Conservation (phyloP, 2,113 vertebrate genomes). For the Anthoscopus minutus region DNA sequence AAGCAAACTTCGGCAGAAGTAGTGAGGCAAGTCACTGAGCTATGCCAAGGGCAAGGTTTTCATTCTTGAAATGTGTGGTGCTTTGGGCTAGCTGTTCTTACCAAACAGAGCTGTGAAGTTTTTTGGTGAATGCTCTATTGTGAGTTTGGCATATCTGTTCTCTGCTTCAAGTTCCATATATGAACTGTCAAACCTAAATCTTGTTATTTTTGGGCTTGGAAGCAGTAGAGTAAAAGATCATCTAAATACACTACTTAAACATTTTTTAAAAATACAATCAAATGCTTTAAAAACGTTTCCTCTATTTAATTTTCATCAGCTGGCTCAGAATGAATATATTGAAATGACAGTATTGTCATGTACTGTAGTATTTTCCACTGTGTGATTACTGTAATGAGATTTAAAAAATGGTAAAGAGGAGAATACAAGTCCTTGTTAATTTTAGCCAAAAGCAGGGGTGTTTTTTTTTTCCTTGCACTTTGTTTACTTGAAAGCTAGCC, state of each 20-base stretch:
- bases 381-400: background rate
- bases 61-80: background rate
- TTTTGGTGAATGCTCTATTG: background rate
- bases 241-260: background rate
- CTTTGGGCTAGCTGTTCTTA: background rate
- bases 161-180: background rate
- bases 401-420: background rate
- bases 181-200: background rate
- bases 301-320: background rate
- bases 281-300: background rate
- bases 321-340: background rate
- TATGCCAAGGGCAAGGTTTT: background rate
- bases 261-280: background rate
- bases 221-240: background rate
- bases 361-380: background rate
- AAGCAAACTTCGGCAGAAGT: background rate
- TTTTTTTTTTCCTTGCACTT: background rate
- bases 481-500: background rate
- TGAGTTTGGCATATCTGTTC: background rate
- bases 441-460: background rate
- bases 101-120: background rate
- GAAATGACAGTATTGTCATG: background rate
- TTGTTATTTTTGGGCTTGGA: background rate
- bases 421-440: background rate
- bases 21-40: background rate